These are phyloP conservation scores for Drosophila nr. fundita DNA, from an alignment of 2,888 invertebrate genomes.

Conservation along the genomic window DNA sequence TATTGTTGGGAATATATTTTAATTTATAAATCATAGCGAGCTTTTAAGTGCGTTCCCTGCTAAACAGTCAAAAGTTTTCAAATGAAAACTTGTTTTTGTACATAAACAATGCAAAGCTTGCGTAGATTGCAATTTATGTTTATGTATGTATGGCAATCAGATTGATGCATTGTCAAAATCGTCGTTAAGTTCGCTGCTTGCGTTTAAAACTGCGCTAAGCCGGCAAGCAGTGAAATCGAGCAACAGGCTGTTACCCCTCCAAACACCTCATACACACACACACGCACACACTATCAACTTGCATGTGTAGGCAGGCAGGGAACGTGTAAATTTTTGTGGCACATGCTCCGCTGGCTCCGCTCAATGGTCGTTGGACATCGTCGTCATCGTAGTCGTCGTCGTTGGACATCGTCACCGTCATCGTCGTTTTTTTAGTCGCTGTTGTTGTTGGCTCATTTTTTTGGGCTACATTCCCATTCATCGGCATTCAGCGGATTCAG, in stretches of 20 bases:
- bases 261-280: background rate
- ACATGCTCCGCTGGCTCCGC: constrained; percentile 46
- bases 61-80: background rate
- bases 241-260: constrained; percentile 8
- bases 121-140: background rate
- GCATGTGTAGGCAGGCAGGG: constrained; percentile 18
- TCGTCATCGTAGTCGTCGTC: constrained; percentile 18
- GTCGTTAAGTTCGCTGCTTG: background rate
- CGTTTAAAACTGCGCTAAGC: background rate
- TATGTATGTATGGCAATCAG: background rate
- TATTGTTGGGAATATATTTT: background rate
- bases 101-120: background rate
- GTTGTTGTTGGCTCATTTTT: constrained; percentile 42
- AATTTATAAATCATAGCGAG: background rate
- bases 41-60: background rate
- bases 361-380: constrained; percentile 38
- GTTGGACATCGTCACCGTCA: constrained; percentile 39
- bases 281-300: background rate
- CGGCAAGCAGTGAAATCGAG: background rate
- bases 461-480: constrained; percentile 57
- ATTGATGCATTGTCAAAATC: background rate
- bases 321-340: constrained; percentile 44
- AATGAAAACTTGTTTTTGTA: background rate
- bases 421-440: constrained; percentile 35
- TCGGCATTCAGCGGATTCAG: constrained; percentile 69